Percentiles rank a stretch among this genome's conserved stretches.
These are phyloP conservation scores for Muntiacus muntjak DNA, from an alignment of 2,113 vertebrate genomes.

Conservation along the genomic window DNA sequence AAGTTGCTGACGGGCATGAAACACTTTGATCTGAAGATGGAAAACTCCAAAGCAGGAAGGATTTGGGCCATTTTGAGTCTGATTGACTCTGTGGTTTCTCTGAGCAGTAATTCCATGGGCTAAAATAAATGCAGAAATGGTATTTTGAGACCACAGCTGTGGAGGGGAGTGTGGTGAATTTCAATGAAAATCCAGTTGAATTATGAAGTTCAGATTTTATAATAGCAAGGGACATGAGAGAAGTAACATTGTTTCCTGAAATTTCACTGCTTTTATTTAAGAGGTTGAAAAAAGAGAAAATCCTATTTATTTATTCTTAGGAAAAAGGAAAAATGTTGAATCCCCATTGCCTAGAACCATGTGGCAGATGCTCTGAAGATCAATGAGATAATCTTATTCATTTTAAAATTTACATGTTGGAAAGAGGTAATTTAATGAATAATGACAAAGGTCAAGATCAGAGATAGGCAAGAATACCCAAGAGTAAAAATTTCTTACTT, in stretches of 20 bases:
- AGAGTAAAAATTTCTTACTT: background rate
- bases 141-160: slow-evolving; percentile 67
- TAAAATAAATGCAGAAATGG: slow-evolving; percentile 67
- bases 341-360: background rate
- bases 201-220: slow-evolving; percentile 16
- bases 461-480: background rate
- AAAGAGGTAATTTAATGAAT: background rate
- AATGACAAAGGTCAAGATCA: background rate
- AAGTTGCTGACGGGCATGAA: slow-evolving; percentile 71
- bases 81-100: slow-evolving; percentile 72
- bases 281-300: background rate
- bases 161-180: slow-evolving; percentile 35
- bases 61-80: slow-evolving; percentile 67
- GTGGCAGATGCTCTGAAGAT: background rate
- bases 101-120: slow-evolving; percentile 45
- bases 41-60: slow-evolving; percentile 72
- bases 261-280: slow-evolving; percentile 1
- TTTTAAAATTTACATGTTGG: background rate
- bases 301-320: background rate
- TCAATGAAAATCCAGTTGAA: slow-evolving; percentile 52
- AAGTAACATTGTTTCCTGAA: slow-evolving; percentile 8
- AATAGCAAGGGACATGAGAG: background rate
- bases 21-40: slow-evolving; percentile 71
- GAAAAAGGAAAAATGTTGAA: background rate
- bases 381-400: background rate